These are phyloP conservation scores for Drosophila repletoides DNA, from an alignment of 1,140 invertebrate species.

Conservation along the genomic window DNA sequence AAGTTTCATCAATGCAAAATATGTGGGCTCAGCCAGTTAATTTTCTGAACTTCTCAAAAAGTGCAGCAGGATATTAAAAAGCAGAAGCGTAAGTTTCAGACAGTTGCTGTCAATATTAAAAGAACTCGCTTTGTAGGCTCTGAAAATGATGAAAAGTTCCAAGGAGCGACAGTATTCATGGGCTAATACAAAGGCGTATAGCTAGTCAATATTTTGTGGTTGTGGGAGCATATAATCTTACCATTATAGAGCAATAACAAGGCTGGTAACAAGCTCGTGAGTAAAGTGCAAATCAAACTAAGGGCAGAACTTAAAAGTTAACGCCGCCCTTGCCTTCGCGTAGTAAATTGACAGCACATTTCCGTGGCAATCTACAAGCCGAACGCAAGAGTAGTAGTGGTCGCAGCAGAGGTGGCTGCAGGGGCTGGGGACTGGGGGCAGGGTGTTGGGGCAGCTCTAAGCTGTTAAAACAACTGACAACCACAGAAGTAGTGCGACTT, in stretches of 20 bases:
- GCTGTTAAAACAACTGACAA: slow-evolving; percentile 79
- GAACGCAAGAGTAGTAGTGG: background rate
- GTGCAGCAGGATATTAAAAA: slow-evolving; percentile 16
- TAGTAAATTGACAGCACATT: slow-evolving; percentile 78
- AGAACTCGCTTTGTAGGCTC: slow-evolving; percentile 16
- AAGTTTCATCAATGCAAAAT: slow-evolving; percentile 27
- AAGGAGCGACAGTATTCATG: background rate
- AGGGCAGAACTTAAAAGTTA: slow-evolving; percentile 36
- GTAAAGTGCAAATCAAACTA: slow-evolving; percentile 48
- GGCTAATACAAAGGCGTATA: slow-evolving; percentile 3
- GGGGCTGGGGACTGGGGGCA: background rate
- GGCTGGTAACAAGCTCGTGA: slow-evolving; percentile 20
- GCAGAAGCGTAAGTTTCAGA: slow-evolving; percentile 29
- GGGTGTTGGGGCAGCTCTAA: slow-evolving; percentile 39
- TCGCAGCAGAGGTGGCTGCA: background rate
- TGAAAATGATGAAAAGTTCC: slow-evolving; percentile 7
- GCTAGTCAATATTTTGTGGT: slow-evolving; percentile 14
- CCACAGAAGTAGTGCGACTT: slow-evolving; percentile 79
- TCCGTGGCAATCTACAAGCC: slow-evolving; percentile 53
- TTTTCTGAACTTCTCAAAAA: background rate
- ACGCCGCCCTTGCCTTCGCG: slow-evolving; percentile 23
- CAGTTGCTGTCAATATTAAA: slow-evolving; percentile 50
- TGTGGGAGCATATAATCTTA: slow-evolving; percentile 23
- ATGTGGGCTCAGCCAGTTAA: slow-evolving; percentile 5
- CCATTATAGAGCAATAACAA: slow-evolving; percentile 24